Base-by-base conservation (phyloP, 2,113 vertebrate genomes). In the Ceratotherium simum region DNA sequence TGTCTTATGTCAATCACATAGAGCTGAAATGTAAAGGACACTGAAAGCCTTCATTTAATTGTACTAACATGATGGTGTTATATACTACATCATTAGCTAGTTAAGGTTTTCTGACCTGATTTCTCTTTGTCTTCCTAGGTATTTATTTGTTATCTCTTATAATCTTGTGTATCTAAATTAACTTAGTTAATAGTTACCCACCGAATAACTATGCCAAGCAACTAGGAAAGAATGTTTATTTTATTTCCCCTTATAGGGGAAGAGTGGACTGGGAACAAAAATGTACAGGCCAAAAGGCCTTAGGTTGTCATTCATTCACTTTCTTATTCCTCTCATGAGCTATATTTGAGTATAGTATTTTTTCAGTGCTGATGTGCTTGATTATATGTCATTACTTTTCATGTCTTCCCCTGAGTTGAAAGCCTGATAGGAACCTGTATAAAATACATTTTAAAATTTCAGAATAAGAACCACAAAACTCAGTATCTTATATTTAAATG, bases 241-340 rank as follows among this genome's bases (percentile, higher is more conserved):
- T 98, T 98, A 98, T 98, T 97, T 98, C 98, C 98, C 98, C 98
- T 98, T 98, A 98, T 98, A 98, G 98, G 98, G 98, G 98, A 98
- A 98, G 97, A 97, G 97, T 94, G 95, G 96, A 97, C 97, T 98
- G 98, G 97, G 97, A 98, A 95, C 98, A 98, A 95, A 98, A 94
- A 92, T 96, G 92, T 98, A 97, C 94, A 93, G 98, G 97, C 97
- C 98, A 88, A 67, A 78, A 96, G 97, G 97, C 96, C 98, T 95
- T 94, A 76, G 96, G 96, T 31, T 92, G 70, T 94, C 96, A 92
- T 86, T 98, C 81, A 96, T 90, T 96, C 87, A 88, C 92, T 97
- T 97, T 96, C 91, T 97, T 97, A 95, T 92, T 98, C 96, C 96
- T 97, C 96, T 96, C 84, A 95, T 96, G 92, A 93, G 84, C 76